Base-by-base conservation (phyloP, 2,113 vertebrate genomes). In the Odontophorus gujanensis region DNA sequence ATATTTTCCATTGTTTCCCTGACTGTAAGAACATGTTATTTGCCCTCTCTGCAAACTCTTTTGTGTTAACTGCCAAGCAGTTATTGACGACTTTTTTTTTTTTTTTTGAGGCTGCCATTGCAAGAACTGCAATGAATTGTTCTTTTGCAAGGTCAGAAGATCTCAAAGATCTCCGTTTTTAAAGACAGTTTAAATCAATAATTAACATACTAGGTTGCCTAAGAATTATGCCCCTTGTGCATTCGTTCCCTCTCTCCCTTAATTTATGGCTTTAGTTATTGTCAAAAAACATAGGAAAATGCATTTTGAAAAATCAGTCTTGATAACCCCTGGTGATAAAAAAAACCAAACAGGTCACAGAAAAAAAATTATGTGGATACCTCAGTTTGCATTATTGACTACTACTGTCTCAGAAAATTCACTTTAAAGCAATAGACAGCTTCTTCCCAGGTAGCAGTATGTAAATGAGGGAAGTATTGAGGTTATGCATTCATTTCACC, bases 1-100 rank as follows among this genome's bases (percentile, higher is more conserved):
- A 26, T 89, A 62, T 76, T 87, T 89, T 66, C 40, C 34, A 79
- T 16, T 73, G 57, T 74, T 95, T 90, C 5, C 11, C 66, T 91
- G 53, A 50, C 43, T 69, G 59, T 62, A 85, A 73, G 71, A 93
- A 5, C 17, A 42, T 81, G 40, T 38, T 95, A 55, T 81, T 80
- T 96, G 81, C 42, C 74, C 62, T 94, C 42, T 50, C 50, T 91
- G 50, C 34, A 81, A 66, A 62, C 19, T 69, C 67, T 63, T 95
- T 92, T 90, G 30, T 94, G 69, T 72, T 94, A 94, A 84, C 57
- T 91, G 42, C 73, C 85, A 89, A 86, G 63, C 6, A 88, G 61
- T 78, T 95, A 96, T 93, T 89, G 91, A 92, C 90, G 57, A 88
- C 15, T 74, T 89, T 75, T 82, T 97, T 94, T 90, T 94, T 90